Percentiles rank a stretch among this genome's conserved stretches.
phyloP scores from a whole-genome alignment of 2,113 vertebrate species.

The Trematomus loennbergii region DNA sequence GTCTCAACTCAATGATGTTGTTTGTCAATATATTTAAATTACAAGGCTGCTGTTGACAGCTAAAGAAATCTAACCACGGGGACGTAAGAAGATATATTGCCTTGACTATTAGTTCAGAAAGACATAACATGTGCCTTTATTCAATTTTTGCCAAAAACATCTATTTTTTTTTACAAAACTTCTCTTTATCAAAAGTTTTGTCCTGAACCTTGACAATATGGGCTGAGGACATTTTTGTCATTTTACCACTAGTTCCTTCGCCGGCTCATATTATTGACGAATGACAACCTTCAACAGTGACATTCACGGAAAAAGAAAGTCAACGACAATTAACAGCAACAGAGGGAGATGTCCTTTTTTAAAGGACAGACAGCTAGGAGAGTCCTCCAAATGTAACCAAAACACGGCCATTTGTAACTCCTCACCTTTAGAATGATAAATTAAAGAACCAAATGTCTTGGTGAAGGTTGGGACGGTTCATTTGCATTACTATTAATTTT shows the following conservation, averaged over 20 bases:
- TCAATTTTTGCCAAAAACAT: neutral
- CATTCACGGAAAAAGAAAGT: neutral
- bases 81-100: neutral
- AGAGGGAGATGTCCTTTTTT: neutral
- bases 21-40: neutral
- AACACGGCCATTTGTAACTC: neutral
- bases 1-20: neutral
- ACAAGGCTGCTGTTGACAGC: neutral
- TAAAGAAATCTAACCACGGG: too few relatives aligned
- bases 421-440: neutral
- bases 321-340: neutral
- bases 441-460: neutral
- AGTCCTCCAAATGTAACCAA: neutral
- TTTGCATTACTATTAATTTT: neutral
- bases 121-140: neutral
- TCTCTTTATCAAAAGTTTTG: neutral
- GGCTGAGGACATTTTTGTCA: neutral
- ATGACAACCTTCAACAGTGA: neutral
- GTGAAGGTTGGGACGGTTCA: neutral
- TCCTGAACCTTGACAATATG: neutral
- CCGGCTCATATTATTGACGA: neutral
- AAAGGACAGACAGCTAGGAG: neutral
- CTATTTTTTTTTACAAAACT: neutral
- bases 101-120: neutral
- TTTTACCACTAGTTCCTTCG: neutral